Evolutionary conservation across 2,797 vertebrate species (phyloP).

Genomic region (Trematomus bernacchii): DNA sequence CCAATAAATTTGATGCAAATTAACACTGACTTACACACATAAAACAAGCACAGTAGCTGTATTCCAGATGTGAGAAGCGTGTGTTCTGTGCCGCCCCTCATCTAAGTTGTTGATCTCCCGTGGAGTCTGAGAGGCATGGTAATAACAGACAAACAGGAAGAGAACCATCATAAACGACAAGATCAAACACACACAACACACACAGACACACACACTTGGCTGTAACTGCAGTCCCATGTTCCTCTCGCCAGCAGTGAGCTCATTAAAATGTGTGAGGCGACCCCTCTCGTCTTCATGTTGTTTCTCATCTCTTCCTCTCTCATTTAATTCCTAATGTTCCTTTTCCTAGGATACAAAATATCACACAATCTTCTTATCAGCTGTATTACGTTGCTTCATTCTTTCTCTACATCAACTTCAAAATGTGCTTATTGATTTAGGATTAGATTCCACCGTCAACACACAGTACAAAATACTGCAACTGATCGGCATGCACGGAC

Average conservation of each 20-base stretch:
- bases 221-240: constrained; percentile 59
- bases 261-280: constrained; percentile 82
- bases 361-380: constrained; percentile 18
- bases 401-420: background rate
- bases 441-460: constrained; percentile 30
- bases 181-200: constrained; percentile 64
- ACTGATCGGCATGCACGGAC: constrained; percentile 57
- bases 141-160: constrained; percentile 77
- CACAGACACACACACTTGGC: constrained; percentile 60
- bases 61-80: constrained; percentile 61
- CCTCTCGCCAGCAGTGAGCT: constrained; percentile 73
- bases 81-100: constrained; percentile 42
- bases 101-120: constrained; percentile 64
- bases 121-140: constrained; percentile 54
- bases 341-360: constrained; percentile 7
- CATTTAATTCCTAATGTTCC: constrained; percentile 28
- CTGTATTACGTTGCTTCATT: constrained; percentile 8
- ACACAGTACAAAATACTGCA: constrained; percentile 23
- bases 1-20: background rate
- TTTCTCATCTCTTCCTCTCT: constrained; percentile 60
- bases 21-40: background rate
- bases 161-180: constrained; percentile 67
- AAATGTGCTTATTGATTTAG: constrained; percentile 23
- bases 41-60: constrained; percentile 49
- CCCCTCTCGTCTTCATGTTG: constrained; percentile 63